Evolutionary conservation across 2,888 invertebrate genomes (phyloP).

Genomic region (Xestia c-nigrum): DNA sequence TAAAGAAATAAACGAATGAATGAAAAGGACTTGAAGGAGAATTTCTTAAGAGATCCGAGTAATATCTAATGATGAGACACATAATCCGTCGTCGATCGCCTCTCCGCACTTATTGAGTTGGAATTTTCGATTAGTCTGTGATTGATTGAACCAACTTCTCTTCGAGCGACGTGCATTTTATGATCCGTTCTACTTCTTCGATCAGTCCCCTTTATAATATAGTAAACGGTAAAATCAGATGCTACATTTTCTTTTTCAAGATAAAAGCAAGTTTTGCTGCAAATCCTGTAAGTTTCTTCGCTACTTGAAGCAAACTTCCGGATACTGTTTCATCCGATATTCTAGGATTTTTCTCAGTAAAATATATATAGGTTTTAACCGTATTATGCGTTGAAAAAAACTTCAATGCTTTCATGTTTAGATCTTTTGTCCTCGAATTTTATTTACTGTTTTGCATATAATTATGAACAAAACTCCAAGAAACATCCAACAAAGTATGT

Average conservation of each 20-base stretch:
- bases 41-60: slow-evolving; percentile 76
- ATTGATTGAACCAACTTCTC: slow-evolving; percentile 89
- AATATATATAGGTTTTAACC: slow-evolving; percentile 37
- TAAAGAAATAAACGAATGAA: slow-evolving; percentile 78
- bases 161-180: slow-evolving; percentile 86
- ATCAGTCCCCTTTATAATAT: slow-evolving; percentile 72
- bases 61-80: slow-evolving; percentile 87
- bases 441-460: background rate
- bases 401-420: background rate
- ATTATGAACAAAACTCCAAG: background rate
- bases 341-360: slow-evolving; percentile 27
- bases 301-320: slow-evolving; percentile 45
- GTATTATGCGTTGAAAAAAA: slow-evolving; percentile 10
- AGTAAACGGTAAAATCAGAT: slow-evolving; percentile 75
- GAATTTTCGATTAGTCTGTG: slow-evolving; percentile 90
- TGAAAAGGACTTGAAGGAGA: slow-evolving; percentile 77
- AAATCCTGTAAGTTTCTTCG: slow-evolving; percentile 54
- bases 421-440: slow-evolving; percentile 10
- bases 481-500: background rate
- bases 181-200: slow-evolving; percentile 86
- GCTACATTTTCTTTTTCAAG: slow-evolving; percentile 58
- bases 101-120: slow-evolving; percentile 85
- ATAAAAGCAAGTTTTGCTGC: slow-evolving; percentile 50
- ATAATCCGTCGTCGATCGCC: slow-evolving; percentile 84
- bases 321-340: slow-evolving; percentile 55